Base-by-base conservation (phyloP, 2,888 invertebrate species). In the Crematogaster levior region DNA sequence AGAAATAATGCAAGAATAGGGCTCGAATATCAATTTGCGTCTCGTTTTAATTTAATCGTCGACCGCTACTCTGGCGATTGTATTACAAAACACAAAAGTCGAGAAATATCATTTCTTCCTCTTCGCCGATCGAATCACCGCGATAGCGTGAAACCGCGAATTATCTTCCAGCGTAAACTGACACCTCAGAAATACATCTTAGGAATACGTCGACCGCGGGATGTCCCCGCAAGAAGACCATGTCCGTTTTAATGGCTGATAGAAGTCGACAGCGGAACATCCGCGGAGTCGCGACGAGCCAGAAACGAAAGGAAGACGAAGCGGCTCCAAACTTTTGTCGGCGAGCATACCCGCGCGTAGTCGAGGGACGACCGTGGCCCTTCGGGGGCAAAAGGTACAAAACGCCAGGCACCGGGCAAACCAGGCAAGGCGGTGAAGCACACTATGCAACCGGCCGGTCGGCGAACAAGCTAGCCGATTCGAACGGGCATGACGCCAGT, bases 401-500 rank as follows among this genome's bases (percentile, higher is more conserved):
- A 88, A 87, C 84, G 83, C 74, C 46, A 58, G 65, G 46, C 58
- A 58, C 43, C 68, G 72, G 88, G 73, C 87, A 82, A 85, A 84
- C 83, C 85, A 72, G 85, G 87, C 89, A 82, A 84, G 88, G 85
- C 88, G 75, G 74, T 87, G 83, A 83, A 84, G 88, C 88, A 86
- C 87, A 87, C 84, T 85, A 83, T 85, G 88, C 84, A 86, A 46
- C 73, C 86, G 86, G 82, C 73, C 74, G 48, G 56, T 40, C 88
- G 86, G 82, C 61, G 86, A 88, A 85, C 82, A 81, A 82, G 86
- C 84, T 65, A 77, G 74, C 81, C 86, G 86, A 82, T 85, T 85
- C 68, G 85, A 81, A 82, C 86, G 89, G 87, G 89, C 88, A 89
- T 82, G 70, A 90, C 89, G 90, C 89, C 91, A 91, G 90, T 91